These are phyloP conservation scores for Myotis planiceps DNA, from an alignment of 2,797 vertebrate species.

Conservation along the genomic window DNA sequence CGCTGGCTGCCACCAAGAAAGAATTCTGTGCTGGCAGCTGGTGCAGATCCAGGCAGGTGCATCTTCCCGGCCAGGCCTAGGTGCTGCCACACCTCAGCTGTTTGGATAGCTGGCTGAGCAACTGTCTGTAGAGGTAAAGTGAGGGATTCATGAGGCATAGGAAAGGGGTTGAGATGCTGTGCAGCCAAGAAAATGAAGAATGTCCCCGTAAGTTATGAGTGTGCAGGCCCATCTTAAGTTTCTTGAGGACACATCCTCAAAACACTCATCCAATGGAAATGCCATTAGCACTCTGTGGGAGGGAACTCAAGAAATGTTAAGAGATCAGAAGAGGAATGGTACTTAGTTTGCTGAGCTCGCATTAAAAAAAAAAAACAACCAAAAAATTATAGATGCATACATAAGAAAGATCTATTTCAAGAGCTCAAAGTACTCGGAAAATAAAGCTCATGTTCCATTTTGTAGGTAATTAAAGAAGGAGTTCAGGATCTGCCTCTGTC, in stretches of 20 bases:
- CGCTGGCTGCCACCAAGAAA: background rate
- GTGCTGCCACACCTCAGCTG: background rate
- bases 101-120: background rate
- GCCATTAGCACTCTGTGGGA: background rate
- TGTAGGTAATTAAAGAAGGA: background rate
- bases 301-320: background rate
- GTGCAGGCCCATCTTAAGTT: background rate
- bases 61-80: background rate
- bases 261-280: background rate
- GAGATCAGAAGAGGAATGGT: background rate
- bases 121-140: background rate
- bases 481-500: background rate
- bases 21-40: background rate
- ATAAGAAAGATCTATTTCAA: background rate
- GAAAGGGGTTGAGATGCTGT: background rate
- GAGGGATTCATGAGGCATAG: background rate
- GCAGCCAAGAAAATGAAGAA: background rate
- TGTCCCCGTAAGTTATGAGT: background rate
- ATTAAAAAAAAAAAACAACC: background rate
- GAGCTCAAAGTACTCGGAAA: background rate
- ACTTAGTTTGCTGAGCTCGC: background rate
- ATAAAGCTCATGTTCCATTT: background rate
- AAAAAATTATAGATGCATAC: background rate
- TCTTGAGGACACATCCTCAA: background rate
- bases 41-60: background rate